These are phyloP conservation scores for Apodemia zela DNA, from an alignment of 2,888 invertebrate species.

Conservation along the genomic window DNA sequence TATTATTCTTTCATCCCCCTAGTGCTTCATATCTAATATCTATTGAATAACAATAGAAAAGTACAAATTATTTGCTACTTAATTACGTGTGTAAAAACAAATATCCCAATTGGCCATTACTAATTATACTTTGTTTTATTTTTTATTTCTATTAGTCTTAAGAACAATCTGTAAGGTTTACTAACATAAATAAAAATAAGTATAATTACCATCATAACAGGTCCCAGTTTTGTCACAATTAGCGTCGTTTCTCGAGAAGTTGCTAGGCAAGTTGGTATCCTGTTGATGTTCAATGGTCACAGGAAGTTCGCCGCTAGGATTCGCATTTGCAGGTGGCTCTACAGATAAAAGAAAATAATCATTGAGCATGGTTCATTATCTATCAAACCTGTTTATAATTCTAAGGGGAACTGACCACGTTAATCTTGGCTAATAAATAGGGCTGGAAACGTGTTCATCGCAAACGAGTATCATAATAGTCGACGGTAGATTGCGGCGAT, in stretches of 20 bases:
- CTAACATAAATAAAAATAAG: conserved; percentile 3
- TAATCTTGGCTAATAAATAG: conserved; percentile 19
- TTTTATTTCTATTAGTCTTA: too few relatives aligned
- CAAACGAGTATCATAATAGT: conserved; percentile 53
- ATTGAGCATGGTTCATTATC: conserved; percentile 10
- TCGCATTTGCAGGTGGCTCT: conserved; percentile 71
- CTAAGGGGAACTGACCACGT: conserved; percentile 12
- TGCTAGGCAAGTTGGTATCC: conserved; percentile 84
- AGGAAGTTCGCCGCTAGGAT: conserved; percentile 81
- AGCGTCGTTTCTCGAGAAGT: conserved; percentile 87
- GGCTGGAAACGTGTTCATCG: conserved; percentile 39
- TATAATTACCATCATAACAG: conserved; percentile 92
- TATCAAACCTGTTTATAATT: conserved; percentile 20
- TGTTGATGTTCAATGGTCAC: conserved; percentile 89
- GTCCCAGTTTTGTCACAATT: conserved; percentile 97
- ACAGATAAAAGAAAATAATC: conserved; percentile 40
- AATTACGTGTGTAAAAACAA: too few relatives aligned
- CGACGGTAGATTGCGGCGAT: conserved; percentile 61
- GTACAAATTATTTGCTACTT: too few relatives aligned
- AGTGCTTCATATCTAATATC: too few relatives aligned
- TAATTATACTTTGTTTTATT: too few relatives aligned
- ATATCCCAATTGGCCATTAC: too few relatives aligned
- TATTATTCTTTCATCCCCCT: too few relatives aligned
- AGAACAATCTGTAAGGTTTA: not conserved
- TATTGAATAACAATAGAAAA: too few relatives aligned